Conservation (phyloP, 2,113 vertebrate species). For the Pteruthius melanotis region DNA sequence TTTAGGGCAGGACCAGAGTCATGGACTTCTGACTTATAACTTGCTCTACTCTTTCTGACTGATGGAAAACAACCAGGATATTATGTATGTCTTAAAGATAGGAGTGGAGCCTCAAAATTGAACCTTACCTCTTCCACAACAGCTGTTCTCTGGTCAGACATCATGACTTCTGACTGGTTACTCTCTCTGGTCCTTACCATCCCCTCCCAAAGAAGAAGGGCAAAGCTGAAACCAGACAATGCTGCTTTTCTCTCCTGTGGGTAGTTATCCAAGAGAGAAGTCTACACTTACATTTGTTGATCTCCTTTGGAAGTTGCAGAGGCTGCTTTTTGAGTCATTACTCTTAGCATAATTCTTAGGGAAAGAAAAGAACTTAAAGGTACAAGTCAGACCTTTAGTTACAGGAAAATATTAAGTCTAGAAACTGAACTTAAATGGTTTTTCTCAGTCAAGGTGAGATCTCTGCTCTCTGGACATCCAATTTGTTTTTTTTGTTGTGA, state of each 20-base stretch:
- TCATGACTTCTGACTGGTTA: background rate
- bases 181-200: background rate
- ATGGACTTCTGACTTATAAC: background rate
- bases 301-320: background rate
- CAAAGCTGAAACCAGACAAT: background rate
- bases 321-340: background rate
- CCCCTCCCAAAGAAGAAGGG: background rate
- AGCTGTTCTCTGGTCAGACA: background rate
- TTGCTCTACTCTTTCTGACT: background rate
- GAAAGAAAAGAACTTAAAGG: background rate
- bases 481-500: background rate
- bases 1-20: background rate
- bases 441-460: background rate
- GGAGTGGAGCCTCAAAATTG: background rate
- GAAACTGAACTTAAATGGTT: background rate
- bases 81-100: background rate
- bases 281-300: background rate
- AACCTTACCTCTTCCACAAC: background rate
- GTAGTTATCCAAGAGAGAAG: background rate
- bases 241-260: background rate
- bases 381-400: background rate
- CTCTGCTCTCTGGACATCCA: background rate
- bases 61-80: background rate
- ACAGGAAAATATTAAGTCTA: background rate
- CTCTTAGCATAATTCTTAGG: background rate